Evolutionary conservation across 1,140 invertebrate genomes (phyloP).

Genomic region (Megathymus violae): DNA sequence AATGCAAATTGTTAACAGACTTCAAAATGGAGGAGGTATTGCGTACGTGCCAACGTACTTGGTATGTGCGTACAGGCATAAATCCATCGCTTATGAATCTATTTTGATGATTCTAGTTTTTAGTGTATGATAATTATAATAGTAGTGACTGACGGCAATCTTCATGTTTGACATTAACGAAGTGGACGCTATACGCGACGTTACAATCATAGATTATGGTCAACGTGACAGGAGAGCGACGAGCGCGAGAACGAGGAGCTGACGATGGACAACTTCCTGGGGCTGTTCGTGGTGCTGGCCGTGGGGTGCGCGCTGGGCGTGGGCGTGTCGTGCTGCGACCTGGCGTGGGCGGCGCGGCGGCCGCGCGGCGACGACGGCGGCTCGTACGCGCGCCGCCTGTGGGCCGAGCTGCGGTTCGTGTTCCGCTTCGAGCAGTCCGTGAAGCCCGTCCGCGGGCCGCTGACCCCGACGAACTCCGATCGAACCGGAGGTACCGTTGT

Average conservation of each 20-base stretch:
- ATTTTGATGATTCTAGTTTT: too few species aligned
- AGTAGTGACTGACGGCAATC: too few species aligned
- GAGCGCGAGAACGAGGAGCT: conserved; percentile 78
- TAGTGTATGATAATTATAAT: too few species aligned
- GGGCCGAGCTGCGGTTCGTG: conserved; percentile 68
- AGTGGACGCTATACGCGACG: too few species aligned
- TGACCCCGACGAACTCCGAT: conserved; percentile 31
- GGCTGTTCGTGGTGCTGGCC: conserved; percentile 96
- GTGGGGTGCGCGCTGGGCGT: conserved; percentile 81
- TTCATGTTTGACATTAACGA: too few species aligned
- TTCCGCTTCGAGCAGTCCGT: conserved; percentile 66
- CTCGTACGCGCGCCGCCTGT: conserved; percentile 46
- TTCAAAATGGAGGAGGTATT: too few species aligned
- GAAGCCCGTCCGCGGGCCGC: conserved; percentile 60
- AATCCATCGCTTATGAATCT: too few species aligned
- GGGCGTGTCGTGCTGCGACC: conserved; percentile 65
- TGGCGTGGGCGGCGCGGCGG: conserved; percentile 57
- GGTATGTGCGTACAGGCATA: too few species aligned
- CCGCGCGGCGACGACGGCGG: conserved; percentile 49
- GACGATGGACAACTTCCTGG: conserved; percentile 94
- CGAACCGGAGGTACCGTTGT: conserved; percentile 1
- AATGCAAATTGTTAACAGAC: too few species aligned
- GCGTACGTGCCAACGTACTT: too few species aligned
- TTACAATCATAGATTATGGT: too few species aligned
- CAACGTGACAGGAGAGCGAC: conserved; percentile 59